Evolutionary conservation across 2,888 invertebrate genomes (phyloP).

Genomic region (Tupiocoris notatus): DNA sequence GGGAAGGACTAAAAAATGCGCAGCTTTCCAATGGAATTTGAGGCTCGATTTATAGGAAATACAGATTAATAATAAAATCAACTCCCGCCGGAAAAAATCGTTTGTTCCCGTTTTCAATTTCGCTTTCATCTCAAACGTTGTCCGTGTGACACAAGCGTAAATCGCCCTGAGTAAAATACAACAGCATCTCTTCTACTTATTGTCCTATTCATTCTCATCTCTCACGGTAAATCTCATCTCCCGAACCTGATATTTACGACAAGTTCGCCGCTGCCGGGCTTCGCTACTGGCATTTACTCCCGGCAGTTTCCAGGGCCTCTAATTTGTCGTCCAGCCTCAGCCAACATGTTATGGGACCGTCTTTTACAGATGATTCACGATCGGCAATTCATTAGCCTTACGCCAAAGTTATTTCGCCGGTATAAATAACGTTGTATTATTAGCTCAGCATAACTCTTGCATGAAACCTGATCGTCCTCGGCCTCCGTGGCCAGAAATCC

Average conservation of each 20-base stretch:
- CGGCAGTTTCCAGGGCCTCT: background rate
- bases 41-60: no score
- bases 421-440: background rate
- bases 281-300: background rate
- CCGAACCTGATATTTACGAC: background rate
- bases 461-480: background rate
- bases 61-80: no score
- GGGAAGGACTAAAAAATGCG: no score
- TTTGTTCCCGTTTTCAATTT: no score
- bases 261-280: background rate
- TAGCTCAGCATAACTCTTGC: background rate
- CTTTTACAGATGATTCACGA: background rate
- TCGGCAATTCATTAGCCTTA: background rate
- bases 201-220: background rate
- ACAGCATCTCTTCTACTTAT: no score
- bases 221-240: background rate
- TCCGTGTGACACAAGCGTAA: no score
- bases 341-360: background rate
- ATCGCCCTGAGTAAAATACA: no score
- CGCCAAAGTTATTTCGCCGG: background rate
- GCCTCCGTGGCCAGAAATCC: background rate
- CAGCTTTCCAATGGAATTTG: no score
- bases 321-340: background rate
- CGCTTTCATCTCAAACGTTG: no score
- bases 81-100: no score